phyloP scores from a whole-genome alignment of 2,113 vertebrate species.

The Plotosus lineatus region DNA sequence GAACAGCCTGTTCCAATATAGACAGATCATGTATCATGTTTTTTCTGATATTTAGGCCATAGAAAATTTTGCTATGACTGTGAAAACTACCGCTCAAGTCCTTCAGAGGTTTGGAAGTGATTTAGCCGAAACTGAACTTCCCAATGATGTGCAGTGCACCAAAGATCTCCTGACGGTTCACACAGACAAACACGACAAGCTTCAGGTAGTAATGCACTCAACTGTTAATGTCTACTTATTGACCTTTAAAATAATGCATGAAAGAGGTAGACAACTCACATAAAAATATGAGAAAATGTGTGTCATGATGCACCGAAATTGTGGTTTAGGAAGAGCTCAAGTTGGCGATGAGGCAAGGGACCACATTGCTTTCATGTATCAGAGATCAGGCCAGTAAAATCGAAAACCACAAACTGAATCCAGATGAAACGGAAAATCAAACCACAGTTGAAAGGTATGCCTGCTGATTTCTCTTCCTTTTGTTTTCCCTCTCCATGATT shows the following conservation, averaged over 20 bases:
- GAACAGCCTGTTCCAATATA: constrained; percentile 2
- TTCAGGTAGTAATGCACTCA: constrained; percentile 75
- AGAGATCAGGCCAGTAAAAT: constrained; percentile 81
- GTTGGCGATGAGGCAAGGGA: constrained; percentile 85
- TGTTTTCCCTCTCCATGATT: too few species aligned
- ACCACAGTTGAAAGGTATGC: constrained; percentile 86
- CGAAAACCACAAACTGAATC: constrained; percentile 78
- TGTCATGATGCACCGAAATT: not conserved
- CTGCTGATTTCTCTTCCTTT: not conserved
- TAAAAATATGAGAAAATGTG: not conserved
- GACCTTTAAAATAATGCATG: not conserved
- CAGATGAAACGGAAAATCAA: constrained; percentile 86
- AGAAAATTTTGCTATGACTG: constrained; percentile 92
- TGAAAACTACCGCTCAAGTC: constrained; percentile 91
- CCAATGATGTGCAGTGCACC: constrained; percentile 83
- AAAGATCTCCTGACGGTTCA: constrained; percentile 84
- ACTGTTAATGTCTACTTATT: not conserved
- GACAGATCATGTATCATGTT: too few species aligned
- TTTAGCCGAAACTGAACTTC: constrained; percentile 86
- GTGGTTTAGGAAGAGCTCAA: constrained; percentile 82
- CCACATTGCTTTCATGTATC: constrained; percentile 83
- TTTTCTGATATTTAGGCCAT: constrained; percentile 76
- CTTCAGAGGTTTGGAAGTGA: constrained; percentile 86
- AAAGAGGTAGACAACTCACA: not conserved
- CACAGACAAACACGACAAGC: constrained; percentile 76